A percentile compares a stretch with the other conserved stretches of the same genome.
Conservation (phyloP, 2,113 vertebrate genomes). For the Mesocricetus auratus region DNA sequence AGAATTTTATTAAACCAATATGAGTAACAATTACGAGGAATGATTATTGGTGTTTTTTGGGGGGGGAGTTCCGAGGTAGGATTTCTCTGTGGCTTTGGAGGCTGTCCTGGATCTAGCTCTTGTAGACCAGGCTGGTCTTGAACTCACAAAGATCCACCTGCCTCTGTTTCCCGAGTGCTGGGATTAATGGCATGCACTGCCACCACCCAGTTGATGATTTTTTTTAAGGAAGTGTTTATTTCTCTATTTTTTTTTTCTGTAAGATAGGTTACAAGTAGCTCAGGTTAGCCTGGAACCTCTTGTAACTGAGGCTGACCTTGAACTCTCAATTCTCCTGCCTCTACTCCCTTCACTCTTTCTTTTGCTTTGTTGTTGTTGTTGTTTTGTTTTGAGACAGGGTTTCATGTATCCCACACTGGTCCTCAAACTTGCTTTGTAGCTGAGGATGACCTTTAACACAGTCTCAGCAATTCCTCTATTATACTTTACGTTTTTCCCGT, state of each 20-base stretch:
- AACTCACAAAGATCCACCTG: too few relatives aligned
- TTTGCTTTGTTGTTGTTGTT: not conserved
- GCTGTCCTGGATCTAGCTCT: too few relatives aligned
- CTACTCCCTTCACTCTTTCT: not conserved
- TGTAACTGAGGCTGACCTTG: not conserved
- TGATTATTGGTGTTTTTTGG: not conserved
- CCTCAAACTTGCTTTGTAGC: not conserved
- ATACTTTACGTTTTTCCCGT: not conserved
- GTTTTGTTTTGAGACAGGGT: not conserved
- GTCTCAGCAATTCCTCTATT: not conserved
- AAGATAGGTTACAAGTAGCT: not conserved
- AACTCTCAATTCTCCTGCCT: not conserved
- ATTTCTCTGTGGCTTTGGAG: too few relatives aligned
- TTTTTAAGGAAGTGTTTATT: not conserved
- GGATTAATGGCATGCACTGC: too few relatives aligned
- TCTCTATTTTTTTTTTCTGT: not conserved
- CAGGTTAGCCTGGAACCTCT: not conserved
- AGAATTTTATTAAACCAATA: too few relatives aligned
- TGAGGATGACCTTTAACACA: not conserved
- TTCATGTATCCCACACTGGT: not conserved
- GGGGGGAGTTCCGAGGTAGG: too few relatives aligned
- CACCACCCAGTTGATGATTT: not conserved
- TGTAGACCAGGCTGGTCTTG: too few relatives aligned
- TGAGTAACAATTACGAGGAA: not conserved
- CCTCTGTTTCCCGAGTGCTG: too few relatives aligned